Evolutionary conservation across 30 jellyfish, hydroid and myxozoan genomes (phyloP), one percentile per base, ranked within the genome.

Genomic region (Cassiopea xamachana): DNA sequence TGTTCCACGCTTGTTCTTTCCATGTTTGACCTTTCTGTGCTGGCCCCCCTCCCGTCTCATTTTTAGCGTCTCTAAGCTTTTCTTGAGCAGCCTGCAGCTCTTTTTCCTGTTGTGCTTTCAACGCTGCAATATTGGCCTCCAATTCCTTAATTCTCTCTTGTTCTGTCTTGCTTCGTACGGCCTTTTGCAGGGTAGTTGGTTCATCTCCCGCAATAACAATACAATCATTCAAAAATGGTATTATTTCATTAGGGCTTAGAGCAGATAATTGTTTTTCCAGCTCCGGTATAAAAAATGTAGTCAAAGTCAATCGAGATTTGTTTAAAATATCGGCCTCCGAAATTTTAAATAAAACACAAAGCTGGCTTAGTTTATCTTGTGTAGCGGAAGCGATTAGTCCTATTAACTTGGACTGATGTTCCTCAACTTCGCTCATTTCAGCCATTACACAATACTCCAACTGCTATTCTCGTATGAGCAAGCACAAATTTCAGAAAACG

Each of bases 41-140:
- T 14, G 48, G 48, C 17, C 48, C 78, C 78, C 78, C 17, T 14
- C 78, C 78, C 78, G 78, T 69, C 78, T 69, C 17, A 69, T 69
- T 69, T n/a, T 43, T 69, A 69, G 17, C 64, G 70, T 43, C 49
- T 74, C 61, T 48, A 16, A 74, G 83, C 61, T 62, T 74, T 15
- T 74, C 61, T 27, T 62, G 16, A 62, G 83, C 83, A 46, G 83
- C 83, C 83, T 74, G 59, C 83, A 74, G 83, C 83, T 74, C 83
- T 19, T 74, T 74, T 74, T 74, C 83, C 61, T 74, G 59, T 17
- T 74, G 83, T 19, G 12, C 39, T 62, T 74, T 74, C 61, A 74
- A 48, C 83, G 83, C 83, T 18, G 61, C 81, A 71, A 71, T 71
- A 71, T 62, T 74, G 61, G 83, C 83, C 17, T 74, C 83, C 39